Evolutionary conservation across 2,888 invertebrate genomes (phyloP), one percentile per base, ranked within the genome.

Genomic region (Erebia palarica): DNA sequence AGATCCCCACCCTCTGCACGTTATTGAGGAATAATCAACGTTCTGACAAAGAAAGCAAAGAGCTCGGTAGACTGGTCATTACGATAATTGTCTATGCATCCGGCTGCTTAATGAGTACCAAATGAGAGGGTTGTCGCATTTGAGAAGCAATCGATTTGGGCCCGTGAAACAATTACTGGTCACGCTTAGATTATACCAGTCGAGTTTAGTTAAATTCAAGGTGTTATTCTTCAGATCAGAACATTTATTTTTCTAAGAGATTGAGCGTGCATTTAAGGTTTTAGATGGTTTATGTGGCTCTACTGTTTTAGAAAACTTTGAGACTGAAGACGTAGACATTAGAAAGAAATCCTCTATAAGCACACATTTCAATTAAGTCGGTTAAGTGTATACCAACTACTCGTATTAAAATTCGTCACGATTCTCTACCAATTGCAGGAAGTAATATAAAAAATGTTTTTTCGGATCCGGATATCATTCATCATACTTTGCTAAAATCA

Each of bases 91-190:
- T 83, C 78, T 80, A 82, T 79, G 90, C 91, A 90, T 92, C 91
- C 91, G 90, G 89, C 79, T 80, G 73, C 77, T 82, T 91, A 92
- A 92, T 92, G 89, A 91, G 86, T 84, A 90, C 91, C 92, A 91
- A 91, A 90, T 92, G 92, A 90, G 84, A 85, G 90, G 88, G 89
- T 90, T 86, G 83, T 76, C 80, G 79, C 69, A 65, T 72, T 72
- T 74, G 71, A 76, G 81, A 78, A 82, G 70, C 89, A 92, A 92
- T 92, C 88, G 91, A 92, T 92, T 92, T 88, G 90, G 83, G 78
- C 78, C 90, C 90, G 90, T 92, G 89, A 92, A 88, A 86, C 83
- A 83, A 88, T 91, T 83, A 91, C 80, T 81, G 79, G 85, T 89
- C 90, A 90, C 91, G 89, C 82, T 85, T 14, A 60, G 64, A 60